These are phyloP conservation scores for Cynocephalus volans DNA, from an alignment of 2,113 vertebrate species.

Conservation along the genomic window DNA sequence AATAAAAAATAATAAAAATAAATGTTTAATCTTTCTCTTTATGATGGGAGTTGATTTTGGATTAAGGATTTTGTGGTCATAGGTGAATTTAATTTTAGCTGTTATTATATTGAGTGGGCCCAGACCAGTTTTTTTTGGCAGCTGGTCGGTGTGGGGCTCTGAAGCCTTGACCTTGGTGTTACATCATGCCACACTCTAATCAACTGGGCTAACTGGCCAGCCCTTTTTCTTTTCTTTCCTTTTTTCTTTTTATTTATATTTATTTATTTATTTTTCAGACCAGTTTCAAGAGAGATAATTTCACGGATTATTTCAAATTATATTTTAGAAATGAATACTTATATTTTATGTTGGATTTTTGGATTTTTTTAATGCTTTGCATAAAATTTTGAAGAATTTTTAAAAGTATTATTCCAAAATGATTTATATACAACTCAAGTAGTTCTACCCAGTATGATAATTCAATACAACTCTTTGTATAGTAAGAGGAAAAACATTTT, in stretches of 20 bases:
- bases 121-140: too few species aligned
- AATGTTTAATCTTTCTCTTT: conserved; percentile 41
- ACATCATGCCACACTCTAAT: too few species aligned
- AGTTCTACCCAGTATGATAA: not conserved
- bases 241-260: too few species aligned
- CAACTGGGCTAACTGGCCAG: too few species aligned
- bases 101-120: not conserved
- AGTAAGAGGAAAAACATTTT: not conserved
- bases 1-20: not conserved
- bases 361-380: not conserved
- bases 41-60: conserved; percentile 1
- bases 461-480: not conserved
- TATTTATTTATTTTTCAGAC: not conserved
- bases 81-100: not conserved
- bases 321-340: conserved; percentile 27
- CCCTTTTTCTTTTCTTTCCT: too few species aligned
- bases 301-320: conserved; percentile 43
- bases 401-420: conserved; percentile 20
- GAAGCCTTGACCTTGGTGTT: too few species aligned
- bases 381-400: not conserved
- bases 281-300: conserved; percentile 40
- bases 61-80: not conserved
- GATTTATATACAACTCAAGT: conserved; percentile 1
- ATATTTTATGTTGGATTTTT: conserved; percentile 26
- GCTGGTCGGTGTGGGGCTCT: too few species aligned